Conservation (phyloP, 1,140 invertebrate genomes). For the Eriosoma lanigerum region DNA sequence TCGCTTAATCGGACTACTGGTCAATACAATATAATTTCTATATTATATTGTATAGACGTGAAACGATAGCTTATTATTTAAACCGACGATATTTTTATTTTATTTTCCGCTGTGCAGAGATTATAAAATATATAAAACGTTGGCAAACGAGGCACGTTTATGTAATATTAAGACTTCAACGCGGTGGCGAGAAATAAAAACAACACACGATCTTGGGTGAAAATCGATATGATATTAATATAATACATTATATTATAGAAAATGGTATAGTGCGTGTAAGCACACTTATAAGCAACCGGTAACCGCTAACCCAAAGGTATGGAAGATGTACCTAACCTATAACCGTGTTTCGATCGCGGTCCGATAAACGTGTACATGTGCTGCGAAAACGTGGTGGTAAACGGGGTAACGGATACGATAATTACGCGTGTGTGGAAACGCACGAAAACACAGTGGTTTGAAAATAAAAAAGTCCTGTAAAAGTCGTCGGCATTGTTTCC, state of each 20-base stretch:
- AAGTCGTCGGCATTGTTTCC: constrained; percentile 26
- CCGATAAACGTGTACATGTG: too few relatives aligned
- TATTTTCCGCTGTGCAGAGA: too few relatives aligned
- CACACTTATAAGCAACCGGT: not conserved
- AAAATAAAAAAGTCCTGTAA: constrained; percentile 17
- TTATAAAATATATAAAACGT: too few relatives aligned
- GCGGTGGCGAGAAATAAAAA: not conserved
- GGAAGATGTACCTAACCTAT: constrained; percentile 2
- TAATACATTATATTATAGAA: not conserved
- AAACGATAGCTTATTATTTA: constrained; percentile 2
- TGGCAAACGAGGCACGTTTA: not conserved
- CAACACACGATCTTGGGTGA: not conserved
- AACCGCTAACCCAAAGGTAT: not conserved
- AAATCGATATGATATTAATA: not conserved
- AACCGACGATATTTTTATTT: too few relatives aligned
- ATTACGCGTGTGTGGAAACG: not conserved
- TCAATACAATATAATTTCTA: too few relatives aligned
- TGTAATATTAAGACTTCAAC: not conserved
- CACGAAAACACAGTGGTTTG: constrained; percentile 27
- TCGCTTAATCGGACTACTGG: not conserved
- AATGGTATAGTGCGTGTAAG: too few relatives aligned
- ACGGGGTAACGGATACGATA: constrained; percentile 6
- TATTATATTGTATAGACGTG: not conserved
- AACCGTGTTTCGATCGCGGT: constrained; percentile 11
- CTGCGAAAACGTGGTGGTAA: too few relatives aligned